These are phyloP conservation scores for Leptinotarsa haldemani DNA, from an alignment of 2,888 invertebrate genomes.

Conservation along the genomic window DNA sequence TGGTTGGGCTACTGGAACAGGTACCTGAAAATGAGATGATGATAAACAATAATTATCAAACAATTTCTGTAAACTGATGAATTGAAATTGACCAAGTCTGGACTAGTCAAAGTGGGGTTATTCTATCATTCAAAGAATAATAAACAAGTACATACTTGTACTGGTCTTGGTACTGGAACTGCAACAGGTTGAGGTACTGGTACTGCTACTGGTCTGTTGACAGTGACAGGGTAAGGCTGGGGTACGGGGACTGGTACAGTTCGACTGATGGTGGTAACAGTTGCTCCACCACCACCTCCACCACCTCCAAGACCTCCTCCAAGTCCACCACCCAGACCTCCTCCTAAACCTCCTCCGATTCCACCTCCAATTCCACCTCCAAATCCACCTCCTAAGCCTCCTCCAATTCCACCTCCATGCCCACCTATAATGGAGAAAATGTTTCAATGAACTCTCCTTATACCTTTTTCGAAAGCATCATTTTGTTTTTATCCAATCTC, in stretches of 20 bases:
- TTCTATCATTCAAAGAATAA: not conserved
- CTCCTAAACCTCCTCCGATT: slow-evolving; percentile 45
- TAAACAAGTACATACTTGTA: slow-evolving; percentile 51
- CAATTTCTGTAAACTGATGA: too few species aligned
- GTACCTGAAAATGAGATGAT: slow-evolving; percentile 37
- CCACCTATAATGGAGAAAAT: slow-evolving; percentile 25
- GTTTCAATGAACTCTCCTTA: not conserved
- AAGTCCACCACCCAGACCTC: slow-evolving; percentile 42
- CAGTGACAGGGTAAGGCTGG: slow-evolving; percentile 62
- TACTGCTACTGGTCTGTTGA: slow-evolving; percentile 67
- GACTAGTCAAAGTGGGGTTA: too few species aligned
- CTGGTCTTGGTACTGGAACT: slow-evolving; percentile 67
- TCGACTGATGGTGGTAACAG: slow-evolving; percentile 60
- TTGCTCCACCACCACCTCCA: slow-evolving; percentile 59
- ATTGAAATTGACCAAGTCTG: too few species aligned
- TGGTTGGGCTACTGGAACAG: slow-evolving; percentile 54
- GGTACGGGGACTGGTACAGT: slow-evolving; percentile 62
- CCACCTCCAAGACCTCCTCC: slow-evolving; percentile 37
- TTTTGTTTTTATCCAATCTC: not conserved
- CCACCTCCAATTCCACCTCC: slow-evolving; percentile 44
- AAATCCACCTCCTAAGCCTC: slow-evolving; percentile 35
- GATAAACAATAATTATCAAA: not conserved
- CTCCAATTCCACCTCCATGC: slow-evolving; percentile 37
- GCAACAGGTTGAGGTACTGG: slow-evolving; percentile 69
- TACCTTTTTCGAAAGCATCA: not conserved